A percentile compares a stretch with the other conserved stretches of the same genome.
Conservation (phyloP, 2,113 vertebrate species). For the Rhegmatorhina hoffmannsi region DNA sequence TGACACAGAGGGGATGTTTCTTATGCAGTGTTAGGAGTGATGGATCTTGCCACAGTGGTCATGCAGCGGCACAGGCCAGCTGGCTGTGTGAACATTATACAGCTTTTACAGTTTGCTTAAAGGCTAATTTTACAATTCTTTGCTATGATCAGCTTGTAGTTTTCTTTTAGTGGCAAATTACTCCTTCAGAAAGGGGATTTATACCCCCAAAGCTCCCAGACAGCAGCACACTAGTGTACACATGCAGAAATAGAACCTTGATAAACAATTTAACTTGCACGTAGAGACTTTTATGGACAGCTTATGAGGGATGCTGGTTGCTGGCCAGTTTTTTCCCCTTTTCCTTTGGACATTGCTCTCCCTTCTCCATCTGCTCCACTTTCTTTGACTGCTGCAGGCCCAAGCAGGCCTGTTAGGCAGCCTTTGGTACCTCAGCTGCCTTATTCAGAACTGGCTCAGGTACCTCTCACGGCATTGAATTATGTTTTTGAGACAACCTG, state of each 20-base stretch:
- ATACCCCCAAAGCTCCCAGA: neutral
- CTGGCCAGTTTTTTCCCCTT: neutral
- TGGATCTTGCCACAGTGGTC: neutral
- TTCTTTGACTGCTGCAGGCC: neutral
- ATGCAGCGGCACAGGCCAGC: neutral
- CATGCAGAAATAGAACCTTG: neutral
- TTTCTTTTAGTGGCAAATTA: neutral
- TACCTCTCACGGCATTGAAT: neutral
- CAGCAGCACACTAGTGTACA: neutral
- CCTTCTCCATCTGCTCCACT: neutral
- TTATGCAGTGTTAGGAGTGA: neutral
- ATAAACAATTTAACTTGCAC: neutral
- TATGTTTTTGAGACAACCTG: neutral
- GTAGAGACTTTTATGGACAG: neutral
- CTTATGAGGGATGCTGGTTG: neutral
- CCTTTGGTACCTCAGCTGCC: neutral
- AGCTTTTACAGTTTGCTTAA: neutral
- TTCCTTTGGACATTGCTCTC: neutral
- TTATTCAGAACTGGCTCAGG: neutral
- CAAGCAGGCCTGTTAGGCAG: neutral
- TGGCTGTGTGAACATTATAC: neutral
- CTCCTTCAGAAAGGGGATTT: neutral
- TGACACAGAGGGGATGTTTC: neutral
- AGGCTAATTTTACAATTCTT: neutral
- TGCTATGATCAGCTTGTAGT: neutral